Evolutionary conservation across 2,888 invertebrate species (phyloP).

Genomic region (Thysanoteuthis rhombus): DNA sequence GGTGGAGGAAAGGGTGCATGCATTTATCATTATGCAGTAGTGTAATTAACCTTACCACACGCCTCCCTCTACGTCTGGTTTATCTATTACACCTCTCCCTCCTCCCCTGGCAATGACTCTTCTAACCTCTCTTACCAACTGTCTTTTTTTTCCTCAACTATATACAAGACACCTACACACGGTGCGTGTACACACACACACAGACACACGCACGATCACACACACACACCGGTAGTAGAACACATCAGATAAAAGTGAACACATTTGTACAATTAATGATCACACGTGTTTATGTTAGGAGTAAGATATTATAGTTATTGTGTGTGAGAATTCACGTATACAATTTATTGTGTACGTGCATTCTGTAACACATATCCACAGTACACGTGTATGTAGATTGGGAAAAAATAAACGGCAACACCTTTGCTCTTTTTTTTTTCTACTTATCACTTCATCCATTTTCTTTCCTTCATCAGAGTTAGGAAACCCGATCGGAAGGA

Average conservation of each 20-base stretch:
- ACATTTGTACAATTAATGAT: neutral
- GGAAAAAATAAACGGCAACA: too few relatives aligned
- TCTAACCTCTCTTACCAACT: constrained; percentile 12
- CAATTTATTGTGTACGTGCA: too few relatives aligned
- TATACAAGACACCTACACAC: neutral
- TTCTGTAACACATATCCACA: too few relatives aligned
- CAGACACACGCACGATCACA: neutral
- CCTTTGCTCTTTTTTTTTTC: too few relatives aligned
- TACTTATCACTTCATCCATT: too few relatives aligned
- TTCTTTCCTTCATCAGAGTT: too few relatives aligned
- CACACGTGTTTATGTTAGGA: neutral
- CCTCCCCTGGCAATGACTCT: neutral
- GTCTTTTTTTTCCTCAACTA: neutral
- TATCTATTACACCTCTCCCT: neutral
- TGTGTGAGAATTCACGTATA: too few relatives aligned
- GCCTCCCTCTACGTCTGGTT: neutral
- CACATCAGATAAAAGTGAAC: too few relatives aligned
- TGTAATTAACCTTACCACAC: constrained; percentile 19
- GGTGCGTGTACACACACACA: neutral
- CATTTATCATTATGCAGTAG: constrained; percentile 23
- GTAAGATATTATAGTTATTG: neutral
- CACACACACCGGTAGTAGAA: neutral
- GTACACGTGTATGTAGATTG: too few relatives aligned
- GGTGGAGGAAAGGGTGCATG: neutral
- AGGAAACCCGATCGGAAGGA: too few relatives aligned